Conservation (phyloP, 2,797 vertebrate genomes). For the Poeciliopsis gracilis region DNA sequence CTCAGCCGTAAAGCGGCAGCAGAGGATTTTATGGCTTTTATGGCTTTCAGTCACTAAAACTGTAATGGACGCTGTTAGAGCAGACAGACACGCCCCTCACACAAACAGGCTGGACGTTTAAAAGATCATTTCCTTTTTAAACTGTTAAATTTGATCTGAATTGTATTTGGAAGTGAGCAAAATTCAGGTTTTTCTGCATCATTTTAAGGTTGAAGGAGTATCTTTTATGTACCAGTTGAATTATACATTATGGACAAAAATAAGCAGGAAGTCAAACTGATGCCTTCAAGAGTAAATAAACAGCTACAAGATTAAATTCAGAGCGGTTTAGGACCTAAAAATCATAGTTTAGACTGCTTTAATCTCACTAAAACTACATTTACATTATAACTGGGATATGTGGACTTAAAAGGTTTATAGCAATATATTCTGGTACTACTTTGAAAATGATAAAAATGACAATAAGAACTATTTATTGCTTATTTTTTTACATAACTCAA, state of each 20-base stretch:
- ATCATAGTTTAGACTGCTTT: background rate
- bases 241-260: background rate
- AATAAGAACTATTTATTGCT: no score
- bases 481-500: no score
- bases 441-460: no score
- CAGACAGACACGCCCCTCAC: background rate
- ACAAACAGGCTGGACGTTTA: background rate
- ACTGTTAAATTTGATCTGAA: background rate
- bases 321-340: background rate
- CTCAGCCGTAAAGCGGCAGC: background rate
- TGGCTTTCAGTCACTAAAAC: conserved; percentile 36
- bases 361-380: background rate
- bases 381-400: background rate
- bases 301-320: background rate
- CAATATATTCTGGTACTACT: no score
- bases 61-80: conserved; percentile 26
- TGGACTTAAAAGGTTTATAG: no score
- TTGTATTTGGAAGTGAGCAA: background rate
- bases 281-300: background rate
- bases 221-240: background rate
- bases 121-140: background rate
- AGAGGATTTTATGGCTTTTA: conserved; percentile 26
- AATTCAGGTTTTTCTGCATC: background rate
- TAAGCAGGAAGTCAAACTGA: background rate
- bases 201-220: background rate